Percentiles rank a stretch among this genome's conserved stretches.
phyloP scores from a whole-genome alignment of 2,888 invertebrate genomes.

The Oscheius sp. region DNA sequence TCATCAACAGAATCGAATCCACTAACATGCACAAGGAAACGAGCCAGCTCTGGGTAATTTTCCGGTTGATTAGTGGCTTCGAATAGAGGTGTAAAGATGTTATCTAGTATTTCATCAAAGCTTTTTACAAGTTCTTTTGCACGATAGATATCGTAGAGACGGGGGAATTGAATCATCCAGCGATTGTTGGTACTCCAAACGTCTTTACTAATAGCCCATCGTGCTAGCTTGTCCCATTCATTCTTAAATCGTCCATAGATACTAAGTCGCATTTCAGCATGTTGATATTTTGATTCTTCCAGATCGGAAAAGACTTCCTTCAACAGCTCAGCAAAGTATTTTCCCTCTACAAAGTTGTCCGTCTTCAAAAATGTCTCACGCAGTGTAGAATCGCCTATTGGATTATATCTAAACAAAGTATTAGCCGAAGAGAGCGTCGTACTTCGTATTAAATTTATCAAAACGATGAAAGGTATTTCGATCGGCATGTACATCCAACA shows the following conservation, averaged over 20 bases:
- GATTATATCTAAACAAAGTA: conserved; percentile 85
- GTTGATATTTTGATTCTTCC: conserved; percentile 98
- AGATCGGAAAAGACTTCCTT: conserved; percentile 94
- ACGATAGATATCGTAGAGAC: conserved; percentile 95
- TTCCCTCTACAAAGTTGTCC: conserved; percentile 93
- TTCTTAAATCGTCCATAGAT: conserved; percentile 87
- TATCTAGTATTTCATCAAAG: conserved; percentile 93
- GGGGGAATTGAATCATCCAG: conserved; percentile 96
- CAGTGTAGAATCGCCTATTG: conserved; percentile 90
- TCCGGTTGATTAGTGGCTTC: conserved; percentile 93
- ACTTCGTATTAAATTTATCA: conserved; percentile 97
- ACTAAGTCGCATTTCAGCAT: conserved; percentile 91
- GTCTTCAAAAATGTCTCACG: conserved; percentile 99
- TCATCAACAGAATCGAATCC: conserved; percentile 99
- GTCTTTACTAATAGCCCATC: conserved; percentile 91
- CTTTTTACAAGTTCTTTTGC: conserved; percentile 85
- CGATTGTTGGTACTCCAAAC: conserved; percentile 90
- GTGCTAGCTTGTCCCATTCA: conserved; percentile 96
- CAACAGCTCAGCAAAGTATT: conserved; percentile 95
- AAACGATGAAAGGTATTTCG: conserved; percentile 98
- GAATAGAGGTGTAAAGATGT: conserved; percentile 92
- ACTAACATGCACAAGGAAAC: conserved; percentile 84
- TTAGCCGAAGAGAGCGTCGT: not conserved
- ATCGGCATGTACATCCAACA: conserved; percentile 94
- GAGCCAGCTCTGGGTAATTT: conserved; percentile 89